Evolutionary conservation across 2,797 vertebrate genomes (phyloP).

Genomic region (Telmatherina bonti): DNA sequence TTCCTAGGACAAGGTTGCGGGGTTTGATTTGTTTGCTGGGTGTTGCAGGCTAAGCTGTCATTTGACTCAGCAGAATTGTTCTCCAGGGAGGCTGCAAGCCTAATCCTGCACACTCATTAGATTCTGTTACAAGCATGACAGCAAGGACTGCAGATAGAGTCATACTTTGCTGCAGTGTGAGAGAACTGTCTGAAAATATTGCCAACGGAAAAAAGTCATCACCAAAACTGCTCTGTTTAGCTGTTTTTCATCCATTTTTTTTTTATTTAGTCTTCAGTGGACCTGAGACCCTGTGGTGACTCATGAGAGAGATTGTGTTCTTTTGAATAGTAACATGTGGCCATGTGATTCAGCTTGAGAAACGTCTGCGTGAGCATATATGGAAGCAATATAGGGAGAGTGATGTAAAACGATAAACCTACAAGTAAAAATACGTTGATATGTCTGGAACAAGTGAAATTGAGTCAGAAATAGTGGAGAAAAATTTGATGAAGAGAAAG

Average conservation of each 20-base stretch:
- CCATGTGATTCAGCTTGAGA: conserved; percentile 55
- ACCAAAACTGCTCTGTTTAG: conserved; percentile 47
- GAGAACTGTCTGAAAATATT: conserved; percentile 46
- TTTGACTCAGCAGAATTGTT: conserved; percentile 64
- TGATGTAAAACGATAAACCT: not conserved
- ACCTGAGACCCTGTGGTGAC: conserved; percentile 41
- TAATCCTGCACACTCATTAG: conserved; percentile 34
- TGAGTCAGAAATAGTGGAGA: no score
- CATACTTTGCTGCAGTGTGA: conserved; percentile 31
- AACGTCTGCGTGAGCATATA: conserved; percentile 25
- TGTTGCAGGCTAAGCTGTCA: conserved; percentile 36
- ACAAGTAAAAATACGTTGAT: no score
- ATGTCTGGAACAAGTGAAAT: no score
- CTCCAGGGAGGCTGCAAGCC: conserved; percentile 31
- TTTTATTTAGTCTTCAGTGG: conserved; percentile 37
- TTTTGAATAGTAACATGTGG: conserved; percentile 55
- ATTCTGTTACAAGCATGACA: conserved; percentile 25
- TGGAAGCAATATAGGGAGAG: conserved; percentile 27
- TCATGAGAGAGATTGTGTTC: conserved; percentile 46
- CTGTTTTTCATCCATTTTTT: conserved; percentile 35
- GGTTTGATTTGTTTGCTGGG: conserved; percentile 52
- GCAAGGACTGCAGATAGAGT: conserved; percentile 16
- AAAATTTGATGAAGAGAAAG: no score
- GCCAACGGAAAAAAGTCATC: conserved; percentile 50
- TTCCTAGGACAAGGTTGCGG: conserved; percentile 30